Evolutionary conservation across 2,888 invertebrate species (phyloP), one percentile per base, ranked within the genome.

Genomic region (Chloromyia formosa): DNA sequence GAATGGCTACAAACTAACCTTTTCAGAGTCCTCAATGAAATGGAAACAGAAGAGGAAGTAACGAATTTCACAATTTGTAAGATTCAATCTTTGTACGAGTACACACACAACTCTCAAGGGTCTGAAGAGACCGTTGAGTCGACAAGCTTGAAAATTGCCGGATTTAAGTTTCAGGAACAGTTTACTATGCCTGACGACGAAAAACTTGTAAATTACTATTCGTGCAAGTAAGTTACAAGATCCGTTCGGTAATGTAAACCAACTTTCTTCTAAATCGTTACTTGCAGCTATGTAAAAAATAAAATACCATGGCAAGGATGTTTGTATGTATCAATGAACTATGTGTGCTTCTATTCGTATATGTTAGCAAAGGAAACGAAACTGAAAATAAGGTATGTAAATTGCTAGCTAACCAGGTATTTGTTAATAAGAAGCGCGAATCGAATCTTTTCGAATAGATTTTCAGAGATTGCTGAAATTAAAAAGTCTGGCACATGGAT

Each of bases 21-120:
- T 1, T 90, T 94, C 81, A 91, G 91, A 75, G 95, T 94, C 1
- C 87, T 98, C 54, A 92, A 93, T 84, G 93, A 94, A 60, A 97
- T 98, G 88, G 97, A 98, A 80, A 92, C 89, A 54, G 96, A 97
- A 82, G 95, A 96, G 79, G 98, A 98, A 85, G 90, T 96, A 7
- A 96, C 96, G 14, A 95, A 96, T 79, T 98, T 97, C 89, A 97
- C 98, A 0, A 91, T 91, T 79, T 96, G 97, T 83, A 98, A 98
- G 89, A 94, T 98, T 78, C 94, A 97, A 84, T 96, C 97, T n/a
- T 88, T 98, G 73, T 91, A 95, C 79, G 49, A 49, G 16, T 58
- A 71, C n/a, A 95, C 95, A 18, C 94, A 90, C 85, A 89, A 89
- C 79, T 82, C 83, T 75, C 82, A 82, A 76, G 68, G 66, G 16